These are phyloP conservation scores for Falco rusticolus DNA, from an alignment of 2,797 vertebrate species.

Conservation along the genomic window DNA sequence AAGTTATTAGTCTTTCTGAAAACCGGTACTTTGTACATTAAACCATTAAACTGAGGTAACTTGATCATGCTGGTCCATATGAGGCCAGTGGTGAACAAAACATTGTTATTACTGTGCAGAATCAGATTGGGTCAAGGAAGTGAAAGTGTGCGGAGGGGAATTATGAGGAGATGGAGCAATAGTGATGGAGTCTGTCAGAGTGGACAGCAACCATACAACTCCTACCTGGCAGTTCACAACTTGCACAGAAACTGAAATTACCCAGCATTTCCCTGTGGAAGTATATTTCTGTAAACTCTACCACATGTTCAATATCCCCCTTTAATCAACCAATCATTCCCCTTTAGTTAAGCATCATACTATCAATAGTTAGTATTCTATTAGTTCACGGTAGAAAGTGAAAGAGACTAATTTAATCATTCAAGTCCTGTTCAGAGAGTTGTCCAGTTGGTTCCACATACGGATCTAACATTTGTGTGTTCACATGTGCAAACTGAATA, in stretches of 20 bases:
- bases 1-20: background rate
- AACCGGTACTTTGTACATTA: background rate
- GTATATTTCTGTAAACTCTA: background rate
- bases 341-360: background rate
- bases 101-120: background rate
- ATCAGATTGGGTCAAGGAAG: background rate
- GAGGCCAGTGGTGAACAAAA: background rate
- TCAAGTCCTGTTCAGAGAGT: background rate
- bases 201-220: background rate
- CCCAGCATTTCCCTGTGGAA: background rate
- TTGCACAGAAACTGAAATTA: background rate
- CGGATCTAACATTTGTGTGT: background rate
- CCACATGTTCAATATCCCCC: background rate
- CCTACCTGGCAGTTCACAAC: background rate
- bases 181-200: background rate
- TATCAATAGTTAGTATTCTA: background rate
- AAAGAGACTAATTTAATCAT: background rate
- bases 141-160: background rate
- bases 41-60: background rate
- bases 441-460: background rate
- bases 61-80: background rate
- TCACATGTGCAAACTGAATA: background rate
- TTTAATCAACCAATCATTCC: background rate
- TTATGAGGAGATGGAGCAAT: background rate
- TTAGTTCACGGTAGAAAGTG: background rate